Conservation (phyloP, 2,888 invertebrate species). For the Spisula subtruncata region DNA sequence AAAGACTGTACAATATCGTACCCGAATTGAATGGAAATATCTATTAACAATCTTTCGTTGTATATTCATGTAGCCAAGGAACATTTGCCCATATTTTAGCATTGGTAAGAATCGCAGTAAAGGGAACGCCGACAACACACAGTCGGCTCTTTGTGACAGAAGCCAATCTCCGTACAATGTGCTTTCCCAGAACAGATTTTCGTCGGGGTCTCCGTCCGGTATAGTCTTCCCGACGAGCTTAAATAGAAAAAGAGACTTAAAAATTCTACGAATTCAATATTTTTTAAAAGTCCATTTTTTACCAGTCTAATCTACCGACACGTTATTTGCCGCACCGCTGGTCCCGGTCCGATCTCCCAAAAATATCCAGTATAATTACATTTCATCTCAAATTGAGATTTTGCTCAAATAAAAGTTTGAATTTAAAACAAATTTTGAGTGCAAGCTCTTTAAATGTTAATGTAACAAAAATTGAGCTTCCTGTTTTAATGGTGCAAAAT, state of each 20-base stretch:
- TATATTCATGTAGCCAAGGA: not conserved
- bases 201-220: not conserved
- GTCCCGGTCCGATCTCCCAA: no score
- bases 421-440: no score
- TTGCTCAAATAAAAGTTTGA: no score
- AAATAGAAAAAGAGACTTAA: not conserved
- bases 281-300: no score
- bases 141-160: not conserved
- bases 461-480: no score
- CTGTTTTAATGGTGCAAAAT: no score
- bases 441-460: no score
- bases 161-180: not conserved
- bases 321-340: no score
- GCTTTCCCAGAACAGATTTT: constrained; percentile 1
- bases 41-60: not conserved
- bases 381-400: no score
- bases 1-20: not conserved
- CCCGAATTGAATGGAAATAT: not conserved
- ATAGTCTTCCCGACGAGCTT: not conserved
- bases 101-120: not conserved
- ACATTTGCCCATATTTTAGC: not conserved
- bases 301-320: no score
- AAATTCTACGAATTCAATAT: not conserved
- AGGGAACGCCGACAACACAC: not conserved
- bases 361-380: no score